Evolutionary conservation across 2,888 invertebrate genomes (phyloP).

Genomic region (Taphrorychus bicolor): DNA sequence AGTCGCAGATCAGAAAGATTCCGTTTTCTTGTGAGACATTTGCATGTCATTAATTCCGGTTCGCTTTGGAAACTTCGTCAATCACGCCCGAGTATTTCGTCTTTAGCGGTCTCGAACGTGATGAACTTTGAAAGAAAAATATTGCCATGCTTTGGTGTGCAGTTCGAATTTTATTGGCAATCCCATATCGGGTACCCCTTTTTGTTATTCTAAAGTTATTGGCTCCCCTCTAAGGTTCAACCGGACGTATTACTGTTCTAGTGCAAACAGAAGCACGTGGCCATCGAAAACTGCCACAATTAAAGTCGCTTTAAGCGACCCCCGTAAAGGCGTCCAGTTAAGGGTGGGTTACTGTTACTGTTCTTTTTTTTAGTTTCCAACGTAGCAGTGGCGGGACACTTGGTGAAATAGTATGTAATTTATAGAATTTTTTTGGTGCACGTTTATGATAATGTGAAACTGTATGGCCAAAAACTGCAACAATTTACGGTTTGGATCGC

Average conservation of each 20-base stretch:
- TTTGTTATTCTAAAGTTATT: conserved; percentile 6
- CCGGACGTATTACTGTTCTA: conserved; percentile 17
- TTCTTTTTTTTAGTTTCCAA: conserved; percentile 18
- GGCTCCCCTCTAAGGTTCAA: background rate
- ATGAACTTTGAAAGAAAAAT: background rate
- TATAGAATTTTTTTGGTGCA: background rate
- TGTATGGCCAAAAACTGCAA: conserved; percentile 18
- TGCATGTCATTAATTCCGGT: conserved; percentile 39
- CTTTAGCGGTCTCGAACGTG: conserved; percentile 7
- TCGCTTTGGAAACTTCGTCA: conserved; percentile 26
- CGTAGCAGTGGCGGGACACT: conserved; percentile 10
- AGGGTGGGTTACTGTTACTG: conserved; percentile 24
- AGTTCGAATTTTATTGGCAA: conserved; percentile 5
- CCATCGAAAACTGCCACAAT: conserved; percentile 51
- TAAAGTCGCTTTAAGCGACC: conserved; percentile 52
- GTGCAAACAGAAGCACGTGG: conserved; percentile 49
- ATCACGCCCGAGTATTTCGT: conserved; percentile 32
- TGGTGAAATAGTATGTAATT: background rate
- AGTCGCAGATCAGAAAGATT: conserved; percentile 31
- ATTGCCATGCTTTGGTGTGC: background rate
- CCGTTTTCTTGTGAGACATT: conserved; percentile 33
- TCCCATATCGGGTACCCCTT: too few relatives aligned
- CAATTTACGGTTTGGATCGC: conserved; percentile 10
- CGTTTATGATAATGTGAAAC: background rate
- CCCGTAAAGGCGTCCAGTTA: conserved; percentile 17